Conservation (phyloP, 2,888 invertebrate genomes). For the Spisula subtruncata region DNA sequence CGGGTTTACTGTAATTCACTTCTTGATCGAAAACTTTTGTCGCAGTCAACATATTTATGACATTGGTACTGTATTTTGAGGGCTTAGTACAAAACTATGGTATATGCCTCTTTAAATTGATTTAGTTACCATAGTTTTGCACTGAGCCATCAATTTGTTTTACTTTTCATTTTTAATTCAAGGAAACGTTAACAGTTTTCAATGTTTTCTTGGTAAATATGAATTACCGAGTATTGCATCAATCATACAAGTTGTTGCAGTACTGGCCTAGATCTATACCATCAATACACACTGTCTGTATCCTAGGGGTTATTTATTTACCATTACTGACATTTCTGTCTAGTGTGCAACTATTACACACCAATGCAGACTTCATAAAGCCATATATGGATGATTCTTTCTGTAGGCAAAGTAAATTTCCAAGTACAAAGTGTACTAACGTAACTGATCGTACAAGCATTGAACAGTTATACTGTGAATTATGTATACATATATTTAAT, state of each 20-base stretch:
- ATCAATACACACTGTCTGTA: neutral
- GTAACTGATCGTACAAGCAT: neutral
- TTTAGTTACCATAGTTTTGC: too few species aligned
- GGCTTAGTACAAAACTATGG: too few species aligned
- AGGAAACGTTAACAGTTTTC: too few species aligned
- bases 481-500: neutral
- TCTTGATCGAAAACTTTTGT: neutral
- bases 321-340: constrained; percentile 22
- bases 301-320: constrained; percentile 18
- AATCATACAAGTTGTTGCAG: neutral
- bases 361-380: neutral
- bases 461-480: constrained; percentile 9
- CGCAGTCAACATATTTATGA: neutral
- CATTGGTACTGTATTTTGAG: too few species aligned
- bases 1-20: neutral
- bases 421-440: neutral
- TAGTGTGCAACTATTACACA: neutral
- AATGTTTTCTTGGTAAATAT: neutral
- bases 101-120: too few species aligned
- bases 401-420: constrained; percentile 17
- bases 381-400: neutral
- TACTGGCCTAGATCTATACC: neutral
- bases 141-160: too few species aligned
- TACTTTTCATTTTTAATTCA: neutral
- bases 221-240: neutral